phyloP scores from a whole-genome alignment of 1,140 invertebrate species.

The Calosoma granatense region DNA sequence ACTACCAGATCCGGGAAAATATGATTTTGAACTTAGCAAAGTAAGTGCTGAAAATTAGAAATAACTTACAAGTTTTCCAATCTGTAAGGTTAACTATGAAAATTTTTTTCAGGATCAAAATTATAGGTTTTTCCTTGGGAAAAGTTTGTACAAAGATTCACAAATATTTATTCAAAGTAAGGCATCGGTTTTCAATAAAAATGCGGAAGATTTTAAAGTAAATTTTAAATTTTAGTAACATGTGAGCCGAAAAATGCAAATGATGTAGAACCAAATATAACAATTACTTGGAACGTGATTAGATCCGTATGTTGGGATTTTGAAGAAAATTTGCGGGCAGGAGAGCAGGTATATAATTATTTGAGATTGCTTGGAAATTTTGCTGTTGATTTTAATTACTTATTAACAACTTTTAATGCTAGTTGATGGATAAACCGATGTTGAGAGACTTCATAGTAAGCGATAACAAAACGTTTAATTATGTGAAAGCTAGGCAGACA shows the following conservation, averaged over 20 bases:
- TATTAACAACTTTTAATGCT: background rate
- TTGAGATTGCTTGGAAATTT: constrained; percentile 10
- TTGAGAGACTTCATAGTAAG: background rate
- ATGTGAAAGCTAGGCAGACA: background rate
- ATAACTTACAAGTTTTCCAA: constrained; percentile 7
- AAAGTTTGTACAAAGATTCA: constrained; percentile 34
- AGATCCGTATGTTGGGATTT: constrained; percentile 21
- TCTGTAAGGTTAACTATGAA: constrained; percentile 10
- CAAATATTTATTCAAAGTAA: constrained; percentile 35
- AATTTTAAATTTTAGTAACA: constrained; percentile 17
- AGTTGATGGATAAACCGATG: background rate
- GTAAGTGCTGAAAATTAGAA: constrained; percentile 24
- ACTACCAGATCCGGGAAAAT: constrained; percentile 34
- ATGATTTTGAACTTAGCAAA: constrained; percentile 29
- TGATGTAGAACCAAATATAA: constrained; percentile 16
- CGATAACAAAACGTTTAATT: background rate
- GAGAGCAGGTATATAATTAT: constrained; percentile 15
- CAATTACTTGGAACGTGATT: constrained; percentile 18
- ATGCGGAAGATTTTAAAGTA: constrained; percentile 10
- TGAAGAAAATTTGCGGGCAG: constrained; percentile 29
- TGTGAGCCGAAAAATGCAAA: constrained; percentile 14
- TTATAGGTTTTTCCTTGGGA: constrained; percentile 26
- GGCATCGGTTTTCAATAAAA: too few relatives aligned
- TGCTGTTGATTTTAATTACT: background rate
- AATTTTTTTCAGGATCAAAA: constrained; percentile 24